These are phyloP conservation scores for Syritta pipiens DNA, from an alignment of 2,888 invertebrate species.

Conservation along the genomic window DNA sequence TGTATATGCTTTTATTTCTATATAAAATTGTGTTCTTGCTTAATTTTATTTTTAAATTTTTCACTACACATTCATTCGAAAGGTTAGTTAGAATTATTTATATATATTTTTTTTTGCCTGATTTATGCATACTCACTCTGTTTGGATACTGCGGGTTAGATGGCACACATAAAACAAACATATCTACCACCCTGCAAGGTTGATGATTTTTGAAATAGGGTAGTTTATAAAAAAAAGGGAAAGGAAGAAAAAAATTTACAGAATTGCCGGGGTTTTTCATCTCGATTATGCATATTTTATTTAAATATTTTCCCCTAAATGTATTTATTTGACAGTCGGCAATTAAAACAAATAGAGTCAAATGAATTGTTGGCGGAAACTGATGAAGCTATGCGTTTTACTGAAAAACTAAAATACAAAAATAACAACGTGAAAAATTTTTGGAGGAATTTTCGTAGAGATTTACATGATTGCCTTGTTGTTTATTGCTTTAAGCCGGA, in stretches of 20 bases:
- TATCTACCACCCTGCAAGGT: neutral
- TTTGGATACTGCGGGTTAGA: constrained; percentile 1
- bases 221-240: neutral
- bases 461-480: neutral
- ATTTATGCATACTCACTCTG: constrained; percentile 27
- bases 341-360: constrained; percentile 1
- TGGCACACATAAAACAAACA: neutral
- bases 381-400: neutral
- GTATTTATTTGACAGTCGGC: constrained; percentile 3
- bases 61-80: constrained; percentile 4
- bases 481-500: too few species aligned
- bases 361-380: neutral
- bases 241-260: neutral
- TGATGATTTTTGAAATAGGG: constrained; percentile 12
- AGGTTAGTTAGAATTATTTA: constrained; percentile 9
- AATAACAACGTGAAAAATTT: neutral
- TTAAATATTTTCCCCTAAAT: constrained; percentile 10
- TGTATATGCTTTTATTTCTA: too few species aligned
- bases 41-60: too few species aligned
- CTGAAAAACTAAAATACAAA: neutral
- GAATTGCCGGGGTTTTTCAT: neutral
- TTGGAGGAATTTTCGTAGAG: neutral
- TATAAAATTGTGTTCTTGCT: constrained; percentile 10
- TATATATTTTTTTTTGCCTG: neutral
- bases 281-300: constrained; percentile 3